Evolutionary conservation across 1,140 invertebrate species (phyloP), one percentile per base, ranked within the genome.

Genomic region (Neomicropteryx cornuta): DNA sequence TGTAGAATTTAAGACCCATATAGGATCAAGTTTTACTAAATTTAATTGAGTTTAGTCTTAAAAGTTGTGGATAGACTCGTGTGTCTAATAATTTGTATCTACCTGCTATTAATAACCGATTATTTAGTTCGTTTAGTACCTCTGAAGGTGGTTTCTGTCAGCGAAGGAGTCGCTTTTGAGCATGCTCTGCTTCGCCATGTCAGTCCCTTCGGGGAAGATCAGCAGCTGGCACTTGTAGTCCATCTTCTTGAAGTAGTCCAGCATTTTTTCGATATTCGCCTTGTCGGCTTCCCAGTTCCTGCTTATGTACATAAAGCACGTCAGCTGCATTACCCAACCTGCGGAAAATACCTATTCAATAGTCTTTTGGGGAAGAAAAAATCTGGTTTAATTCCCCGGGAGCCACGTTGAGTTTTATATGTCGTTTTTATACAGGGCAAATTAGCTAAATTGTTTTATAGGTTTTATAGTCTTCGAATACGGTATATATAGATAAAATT

Each of bases 271-370:
- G 24, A 93, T 60, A 30, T 76, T 72, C 1, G 61, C 46, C 53
- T 83, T 72, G 52, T 94, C 89, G 37, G 75, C 68, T 37, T 78
- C 72, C 86, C 87, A 93, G 38, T 73, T 76, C 36, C 89, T 71
- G 33, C 83, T 81, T 44, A 93, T 77, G 59, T 87, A 92, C 22
- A 92, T 62, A 58, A 84, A 92, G 39, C 76, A 81, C 41, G 80
- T 80, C 56, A 86, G 66, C 58, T 90, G 87, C 86, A 92, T 92
- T 45, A 86, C 83, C 87, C 87, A 91, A 18, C 87, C 87, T 83
- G 47, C 22, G 62, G 53, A 59, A 43, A 51, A 28, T 44, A 38
- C 14, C 29, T 35, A n/a, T 34, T 22, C 11, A 20, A 18, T 38
- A 5, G 13, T 35, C 23, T n/a, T 14, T 18, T 22, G 19, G 22